Evolutionary conservation across 2,113 vertebrate genomes (phyloP), one percentile per base, ranked within the genome.

Genomic region (Coracopsis vasa): DNA sequence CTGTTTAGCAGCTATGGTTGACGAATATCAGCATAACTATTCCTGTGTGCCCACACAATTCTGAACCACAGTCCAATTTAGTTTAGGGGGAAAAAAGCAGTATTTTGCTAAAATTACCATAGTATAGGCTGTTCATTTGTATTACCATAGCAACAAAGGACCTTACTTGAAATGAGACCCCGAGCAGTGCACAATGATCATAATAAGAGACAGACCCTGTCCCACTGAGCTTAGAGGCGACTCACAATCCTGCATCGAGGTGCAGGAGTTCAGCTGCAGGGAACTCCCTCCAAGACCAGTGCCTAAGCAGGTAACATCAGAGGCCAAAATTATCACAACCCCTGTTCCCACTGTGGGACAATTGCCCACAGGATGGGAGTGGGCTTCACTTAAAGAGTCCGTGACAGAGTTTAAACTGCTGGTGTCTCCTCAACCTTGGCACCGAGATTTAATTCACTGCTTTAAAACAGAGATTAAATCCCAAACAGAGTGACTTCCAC

Each of bases 121-220:
- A 81, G 92, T 39, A 86, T 64, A 65, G 77, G 51, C 71, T 90
- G 88, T 86, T 78, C 70, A 48, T 91, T 81, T 88, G 69, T 92
- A 94, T 96, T 84, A 20, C 90, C 94, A 92, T 95, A 75, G 95
- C 83, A 93, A 96, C 95, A 44, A 81, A 79, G 77, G 83, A 37
- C 88, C 65, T 65, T 13, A 71, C 44, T 58, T 9, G 88, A 65
- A 93, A 64, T 0, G 64, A 90, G 92, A 67, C 80, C 83, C 60
- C 2, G 25, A 54, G 50, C 15, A 47, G 78, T 4, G 71, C 79
- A 15, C 27, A 4, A 3, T 9, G 61, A 33, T 71, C 23, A 0
- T 16, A 7, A 5, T 5, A 7, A 21, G 64, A 67, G 37, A 6
- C 70, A 27, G 44, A 25, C 60, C 54, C 5, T 2, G 67, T 44